Percentiles rank a stretch among this genome's conserved stretches.
Evolutionary conservation across 2,797 vertebrate genomes (phyloP).

Genomic region (Spinus olivaceus): DNA sequence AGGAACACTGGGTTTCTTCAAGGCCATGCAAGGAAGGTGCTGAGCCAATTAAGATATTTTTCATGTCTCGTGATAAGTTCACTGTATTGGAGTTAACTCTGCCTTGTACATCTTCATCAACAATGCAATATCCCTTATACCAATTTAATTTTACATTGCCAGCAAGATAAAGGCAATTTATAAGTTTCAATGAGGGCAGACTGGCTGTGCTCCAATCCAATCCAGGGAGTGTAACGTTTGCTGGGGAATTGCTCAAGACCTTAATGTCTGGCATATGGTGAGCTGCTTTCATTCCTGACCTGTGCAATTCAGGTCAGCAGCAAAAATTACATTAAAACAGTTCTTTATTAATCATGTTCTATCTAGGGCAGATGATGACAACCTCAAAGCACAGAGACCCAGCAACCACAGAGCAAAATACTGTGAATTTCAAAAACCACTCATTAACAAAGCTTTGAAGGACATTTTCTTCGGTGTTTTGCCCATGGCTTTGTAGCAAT

Average conservation of each 20-base stretch:
- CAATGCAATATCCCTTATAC: conserved; percentile 58
- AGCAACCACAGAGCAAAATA: conserved; percentile 10
- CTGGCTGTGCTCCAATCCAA: conserved; percentile 59
- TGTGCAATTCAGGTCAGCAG: conserved; percentile 59
- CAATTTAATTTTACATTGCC: conserved; percentile 66
- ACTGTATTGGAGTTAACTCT: conserved; percentile 43
- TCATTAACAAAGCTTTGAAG: conserved; percentile 2
- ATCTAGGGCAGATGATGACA: conserved; percentile 37
- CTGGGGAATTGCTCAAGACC: conserved; percentile 56
- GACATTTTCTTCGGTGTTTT: not conserved
- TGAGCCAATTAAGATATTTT: conserved; percentile 56
- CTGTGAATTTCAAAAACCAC: not conserved
- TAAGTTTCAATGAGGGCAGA: conserved; percentile 55
- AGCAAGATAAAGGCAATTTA: conserved; percentile 68
- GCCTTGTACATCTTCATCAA: conserved; percentile 65
- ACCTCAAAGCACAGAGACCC: conserved; percentile 35
- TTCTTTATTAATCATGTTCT: conserved; percentile 64
- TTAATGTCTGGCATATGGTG: conserved; percentile 67
- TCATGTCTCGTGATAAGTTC: conserved; percentile 35
- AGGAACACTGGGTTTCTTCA: conserved; percentile 30
- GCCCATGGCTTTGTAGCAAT: not conserved
- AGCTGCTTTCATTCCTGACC: conserved; percentile 64
- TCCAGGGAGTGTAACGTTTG: conserved; percentile 53
- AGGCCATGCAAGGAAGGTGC: conserved; percentile 23
- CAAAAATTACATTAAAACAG: conserved; percentile 62